Evolutionary conservation across 1,140 invertebrate genomes (phyloP).

Genomic region (Chionoecetes opilio): DNA sequence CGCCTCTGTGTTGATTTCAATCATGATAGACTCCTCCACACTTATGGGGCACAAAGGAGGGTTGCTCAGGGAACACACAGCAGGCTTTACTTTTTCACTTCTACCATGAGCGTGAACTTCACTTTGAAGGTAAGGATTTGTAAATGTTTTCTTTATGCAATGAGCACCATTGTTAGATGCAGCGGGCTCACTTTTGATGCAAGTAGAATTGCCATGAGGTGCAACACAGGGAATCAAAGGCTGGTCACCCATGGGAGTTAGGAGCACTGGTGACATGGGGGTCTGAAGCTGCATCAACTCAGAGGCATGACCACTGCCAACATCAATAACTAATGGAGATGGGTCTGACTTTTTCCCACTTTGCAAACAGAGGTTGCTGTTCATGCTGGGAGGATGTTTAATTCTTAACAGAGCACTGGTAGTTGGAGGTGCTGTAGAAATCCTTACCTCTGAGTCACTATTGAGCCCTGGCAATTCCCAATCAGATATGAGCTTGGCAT

Average conservation of each 20-base stretch:
- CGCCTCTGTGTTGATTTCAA: constrained; percentile 27
- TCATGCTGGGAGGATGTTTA: neutral
- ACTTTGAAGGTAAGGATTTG: neutral
- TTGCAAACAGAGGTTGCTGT: neutral
- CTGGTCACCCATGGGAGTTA: neutral
- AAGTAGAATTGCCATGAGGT: neutral
- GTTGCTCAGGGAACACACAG: neutral
- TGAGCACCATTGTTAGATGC: neutral
- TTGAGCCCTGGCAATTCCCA: neutral
- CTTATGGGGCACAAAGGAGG: neutral
- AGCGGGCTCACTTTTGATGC: neutral
- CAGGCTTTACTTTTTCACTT: neutral
- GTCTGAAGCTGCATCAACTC: neutral
- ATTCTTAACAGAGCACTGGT: neutral
- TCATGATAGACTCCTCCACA: constrained; percentile 12
- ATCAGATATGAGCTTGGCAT: neutral
- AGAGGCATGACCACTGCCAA: neutral
- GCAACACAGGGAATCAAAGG: neutral
- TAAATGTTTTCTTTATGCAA: neutral
- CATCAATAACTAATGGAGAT: neutral
- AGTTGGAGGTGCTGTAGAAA: neutral
- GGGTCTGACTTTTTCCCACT: neutral
- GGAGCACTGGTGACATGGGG: neutral
- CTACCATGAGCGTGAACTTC: neutral
- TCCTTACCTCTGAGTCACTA: neutral